Evolutionary conservation across 2,113 vertebrate genomes (phyloP), one percentile per base, ranked within the genome.

Genomic region (Corythornis madagascariensis): DNA sequence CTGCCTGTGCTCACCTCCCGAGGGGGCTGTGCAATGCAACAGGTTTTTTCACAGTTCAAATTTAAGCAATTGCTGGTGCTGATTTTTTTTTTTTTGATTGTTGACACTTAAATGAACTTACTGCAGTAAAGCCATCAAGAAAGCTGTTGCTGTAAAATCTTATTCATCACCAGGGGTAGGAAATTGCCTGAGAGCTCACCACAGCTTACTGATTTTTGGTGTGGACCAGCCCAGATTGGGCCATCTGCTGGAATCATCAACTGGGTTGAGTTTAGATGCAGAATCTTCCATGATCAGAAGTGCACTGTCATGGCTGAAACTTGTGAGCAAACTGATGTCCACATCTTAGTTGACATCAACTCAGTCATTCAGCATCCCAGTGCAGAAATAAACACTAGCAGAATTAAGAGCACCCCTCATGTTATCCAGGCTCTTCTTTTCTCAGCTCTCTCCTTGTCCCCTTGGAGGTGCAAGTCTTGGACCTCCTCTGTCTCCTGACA

Each of bases 1-100:
- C 53, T 2, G 0, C 15, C 18, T 26, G 0, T 17, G 60, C 21
- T 63, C 1, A 0, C 11, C 31, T 82, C 38, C 35, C 0, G 0
- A 12, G 66, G 8, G 15, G 18, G 1, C 7, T 69, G 38, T 57
- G 10, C 77, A 65, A 31, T 16, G 24, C 43, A 63, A 33, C 6
- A 19, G 8, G 35, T 42, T 40, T 47, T 81, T 71, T 26, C 47
- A 22, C 25, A 45, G 31, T 83, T 82, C 16, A 69, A 65, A 64
- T 82, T 22, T 48, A 38, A 80, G 9, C 38, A 50, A 11, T 57
- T 72, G 24, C 15, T 35, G 6, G 13, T 59, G 45, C 42, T 74
- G 6, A 13, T 35, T 7, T 35, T 35, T 35, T 20, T 7, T 26
- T 45, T 45, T 48, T 7, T 24, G 1, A 20, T 33, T 50, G 13